phyloP scores from a whole-genome alignment of 2,888 invertebrate genomes.

The Malacosoma neustria region DNA sequence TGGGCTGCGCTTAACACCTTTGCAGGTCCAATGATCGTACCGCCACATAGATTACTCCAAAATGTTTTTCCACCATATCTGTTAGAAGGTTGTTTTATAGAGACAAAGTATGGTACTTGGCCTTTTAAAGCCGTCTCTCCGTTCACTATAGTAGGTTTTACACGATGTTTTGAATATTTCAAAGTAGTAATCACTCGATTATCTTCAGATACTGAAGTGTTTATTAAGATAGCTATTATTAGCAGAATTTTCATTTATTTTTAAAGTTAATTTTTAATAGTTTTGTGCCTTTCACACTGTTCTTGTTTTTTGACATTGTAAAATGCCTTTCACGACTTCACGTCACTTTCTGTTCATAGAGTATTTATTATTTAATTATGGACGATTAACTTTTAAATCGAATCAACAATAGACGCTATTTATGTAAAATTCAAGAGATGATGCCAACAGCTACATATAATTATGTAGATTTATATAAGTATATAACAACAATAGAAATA shows the following conservation, averaged over 20 bases:
- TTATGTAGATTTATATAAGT: too few relatives aligned
- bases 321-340: too few relatives aligned
- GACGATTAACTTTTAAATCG: neutral
- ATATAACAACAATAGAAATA: too few relatives aligned
- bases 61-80: constrained; percentile 9
- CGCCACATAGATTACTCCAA: constrained; percentile 48
- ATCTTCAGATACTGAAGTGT: constrained; percentile 20
- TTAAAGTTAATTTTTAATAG: too few relatives aligned
- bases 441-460: too few relatives aligned
- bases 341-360: neutral
- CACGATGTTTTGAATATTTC: constrained; percentile 29
- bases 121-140: constrained; percentile 26
- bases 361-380: neutral
- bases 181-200: constrained; percentile 36
- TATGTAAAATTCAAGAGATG: too few relatives aligned
- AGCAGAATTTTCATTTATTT: constrained; percentile 24
- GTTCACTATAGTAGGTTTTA: constrained; percentile 34
- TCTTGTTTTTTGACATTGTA: too few relatives aligned
- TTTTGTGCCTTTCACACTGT: too few relatives aligned
- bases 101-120: constrained; percentile 43
- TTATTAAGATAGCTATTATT: constrained; percentile 12
- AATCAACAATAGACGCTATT: too few relatives aligned
- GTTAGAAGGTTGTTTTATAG: constrained; percentile 31
- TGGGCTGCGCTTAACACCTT: constrained; percentile 48
- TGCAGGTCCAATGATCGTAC: constrained; percentile 33